phyloP scores from a whole-genome alignment of 2,888 invertebrate genomes.

The Nomada ferruginata region DNA sequence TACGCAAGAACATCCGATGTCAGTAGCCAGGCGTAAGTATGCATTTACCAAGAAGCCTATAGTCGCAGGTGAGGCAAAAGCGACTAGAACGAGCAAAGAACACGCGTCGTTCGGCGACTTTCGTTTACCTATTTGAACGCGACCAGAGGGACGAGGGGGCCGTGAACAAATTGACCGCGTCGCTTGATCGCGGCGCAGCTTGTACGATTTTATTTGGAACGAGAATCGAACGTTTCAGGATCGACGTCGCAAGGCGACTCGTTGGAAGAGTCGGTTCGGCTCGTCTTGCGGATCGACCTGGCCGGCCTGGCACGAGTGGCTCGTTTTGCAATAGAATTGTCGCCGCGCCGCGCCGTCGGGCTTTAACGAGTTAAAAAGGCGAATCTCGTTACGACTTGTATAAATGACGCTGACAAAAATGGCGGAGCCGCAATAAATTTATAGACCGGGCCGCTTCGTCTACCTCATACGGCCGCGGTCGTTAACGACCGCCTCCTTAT shows the following conservation, averaged over 20 bases:
- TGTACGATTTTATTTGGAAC: conserved; percentile 47
- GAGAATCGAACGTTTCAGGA: conserved; percentile 52
- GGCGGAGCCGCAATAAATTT: conserved; percentile 73
- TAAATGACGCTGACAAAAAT: conserved; percentile 80
- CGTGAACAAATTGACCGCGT: conserved; percentile 52
- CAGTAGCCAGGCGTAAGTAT: background rate
- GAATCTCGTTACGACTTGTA: conserved; percentile 70
- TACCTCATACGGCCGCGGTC: conserved; percentile 62
- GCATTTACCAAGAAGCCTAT: background rate
- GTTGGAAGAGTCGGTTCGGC: background rate
- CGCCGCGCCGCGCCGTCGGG: conserved; percentile 32
- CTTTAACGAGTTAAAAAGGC: conserved; percentile 68
- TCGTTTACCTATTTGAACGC: conserved; percentile 5
- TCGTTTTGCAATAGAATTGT: conserved; percentile 59
- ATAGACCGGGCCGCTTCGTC: conserved; percentile 71
- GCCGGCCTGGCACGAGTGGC: conserved; percentile 32
- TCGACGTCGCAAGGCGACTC: conserved; percentile 7
- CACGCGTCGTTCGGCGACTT: conserved; percentile 10
- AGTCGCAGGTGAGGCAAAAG: background rate
- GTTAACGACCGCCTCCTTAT: conserved; percentile 73
- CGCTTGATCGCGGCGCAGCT: conserved; percentile 23
- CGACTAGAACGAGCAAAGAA: conserved; percentile 1
- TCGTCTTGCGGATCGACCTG: conserved; percentile 12
- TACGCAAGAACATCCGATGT: background rate
- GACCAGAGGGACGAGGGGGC: background rate